These are phyloP conservation scores for Laterallus jamaicensis DNA, from an alignment of 2,113 vertebrate genomes.

Conservation along the genomic window DNA sequence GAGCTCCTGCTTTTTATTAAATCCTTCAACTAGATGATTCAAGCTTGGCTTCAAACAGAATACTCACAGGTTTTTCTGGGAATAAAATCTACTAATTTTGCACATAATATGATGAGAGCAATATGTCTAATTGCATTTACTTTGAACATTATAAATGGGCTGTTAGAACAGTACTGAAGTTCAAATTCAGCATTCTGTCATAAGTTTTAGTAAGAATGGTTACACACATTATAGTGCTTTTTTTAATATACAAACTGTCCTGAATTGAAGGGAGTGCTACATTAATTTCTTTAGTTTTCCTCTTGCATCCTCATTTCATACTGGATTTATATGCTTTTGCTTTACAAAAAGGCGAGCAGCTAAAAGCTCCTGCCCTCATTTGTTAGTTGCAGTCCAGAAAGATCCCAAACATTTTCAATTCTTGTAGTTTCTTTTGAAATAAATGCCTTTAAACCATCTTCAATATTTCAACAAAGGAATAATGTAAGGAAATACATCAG, in stretches of 20 bases:
- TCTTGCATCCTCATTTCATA: neutral
- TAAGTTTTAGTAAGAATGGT: neutral
- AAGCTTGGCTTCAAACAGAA: slow-evolving; percentile 1
- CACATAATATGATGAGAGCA: neutral
- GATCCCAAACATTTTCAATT: neutral
- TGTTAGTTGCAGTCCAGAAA: neutral
- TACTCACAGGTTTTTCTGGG: neutral
- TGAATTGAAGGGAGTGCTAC: neutral
- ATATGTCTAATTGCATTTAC: neutral
- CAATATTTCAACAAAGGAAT: neutral
- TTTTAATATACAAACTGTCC: neutral
- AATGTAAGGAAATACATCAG: neutral
- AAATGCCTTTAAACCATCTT: neutral
- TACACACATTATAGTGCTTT: neutral
- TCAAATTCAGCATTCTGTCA: neutral
- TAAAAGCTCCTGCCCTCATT: neutral
- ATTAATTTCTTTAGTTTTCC: neutral
- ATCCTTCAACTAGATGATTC: neutral
- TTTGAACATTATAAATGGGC: neutral
- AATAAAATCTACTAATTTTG: slow-evolving; percentile 19
- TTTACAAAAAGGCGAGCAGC: neutral
- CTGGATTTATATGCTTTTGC: neutral
- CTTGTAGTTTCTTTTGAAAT: neutral
- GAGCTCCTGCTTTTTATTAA: neutral
- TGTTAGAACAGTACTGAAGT: neutral